Base-by-base conservation (phyloP, 2,888 invertebrate species). In the Sepioteuthis lessoniana region DNA sequence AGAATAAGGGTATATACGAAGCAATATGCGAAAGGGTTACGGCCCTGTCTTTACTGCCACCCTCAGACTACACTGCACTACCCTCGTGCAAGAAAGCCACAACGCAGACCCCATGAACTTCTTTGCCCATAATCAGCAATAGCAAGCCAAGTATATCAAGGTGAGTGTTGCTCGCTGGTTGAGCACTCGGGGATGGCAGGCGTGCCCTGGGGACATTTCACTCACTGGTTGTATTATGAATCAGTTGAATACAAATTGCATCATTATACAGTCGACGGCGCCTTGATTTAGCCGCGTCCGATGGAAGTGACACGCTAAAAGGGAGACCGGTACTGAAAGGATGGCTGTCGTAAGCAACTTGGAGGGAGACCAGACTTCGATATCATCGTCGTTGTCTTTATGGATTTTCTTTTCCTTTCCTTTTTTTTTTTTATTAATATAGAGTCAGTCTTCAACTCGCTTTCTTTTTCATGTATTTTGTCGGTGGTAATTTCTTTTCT, bases 251-350 rank as follows among this genome's bases (percentile, higher is more conserved):
- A 92, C 92, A 92, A 92, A 92, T 92, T 92, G 47, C 92, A 92
- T 92, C 46, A 92, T 92, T 92, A 92, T 47, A 92, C 92, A 92
- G 92, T 92, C 92, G 92, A 47, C 42, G 47, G 92, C 92, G 92
- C 92, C 42, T 47, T 92, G 92, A 92, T 92, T 92, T 47, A 92
- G 92, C 47, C 47, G 47, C 46, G 42, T n/a, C 92, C 46, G 92
- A 92, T 92, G 92, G 92, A 92, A 92, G 92, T 92, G 92, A 92
- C 92, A 92, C 42, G 46, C n/a, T 92, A 92, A 47, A 92, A 92
- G 16, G 47, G 38, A 55, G 55, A 55, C 55, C n/a, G 28, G 25
- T 55, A 55, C 55, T 55, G 55, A 47, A 42, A 92, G 92, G 46
- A 92, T n/a, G 35, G 76, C 76, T 19, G 76, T 76, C 76, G 76